Percentiles rank a stretch among this genome's conserved stretches.
Conservation (phyloP, 2,797 vertebrate genomes). For the Chromis chromis region DNA sequence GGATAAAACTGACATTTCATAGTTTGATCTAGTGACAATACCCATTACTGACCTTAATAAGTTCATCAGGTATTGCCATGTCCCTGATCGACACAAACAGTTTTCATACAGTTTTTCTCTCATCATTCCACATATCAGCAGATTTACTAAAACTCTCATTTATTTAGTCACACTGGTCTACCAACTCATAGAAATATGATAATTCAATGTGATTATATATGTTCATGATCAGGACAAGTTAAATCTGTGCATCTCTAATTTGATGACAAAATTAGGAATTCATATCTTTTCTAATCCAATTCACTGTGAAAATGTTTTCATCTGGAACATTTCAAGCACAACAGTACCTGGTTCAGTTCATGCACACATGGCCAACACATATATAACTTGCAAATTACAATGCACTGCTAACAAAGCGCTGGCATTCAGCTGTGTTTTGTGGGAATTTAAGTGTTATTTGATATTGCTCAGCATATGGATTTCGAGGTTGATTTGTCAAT, state of each 20-base stretch:
- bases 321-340: not conserved
- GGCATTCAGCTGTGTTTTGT: not conserved
- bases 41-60: too few species aligned
- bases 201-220: too few species aligned
- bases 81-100: too few species aligned
- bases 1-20: not conserved
- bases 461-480: not conserved
- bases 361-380: not conserved
- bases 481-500: not conserved
- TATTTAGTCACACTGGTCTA: not conserved
- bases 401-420: not conserved
- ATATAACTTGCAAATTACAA: not conserved
- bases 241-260: not conserved
- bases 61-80: too few species aligned
- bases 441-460: not conserved
- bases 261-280: not conserved
- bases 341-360: not conserved
- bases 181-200: not conserved
- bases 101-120: too few species aligned
- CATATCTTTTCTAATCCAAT: not conserved
- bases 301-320: not conserved
- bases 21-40: too few species aligned
- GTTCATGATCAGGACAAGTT: not conserved
- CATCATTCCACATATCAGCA: constrained; percentile 1
- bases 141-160: not conserved